phyloP scores from a whole-genome alignment of 2,113 vertebrate species.

The Chionomys nivalis region DNA sequence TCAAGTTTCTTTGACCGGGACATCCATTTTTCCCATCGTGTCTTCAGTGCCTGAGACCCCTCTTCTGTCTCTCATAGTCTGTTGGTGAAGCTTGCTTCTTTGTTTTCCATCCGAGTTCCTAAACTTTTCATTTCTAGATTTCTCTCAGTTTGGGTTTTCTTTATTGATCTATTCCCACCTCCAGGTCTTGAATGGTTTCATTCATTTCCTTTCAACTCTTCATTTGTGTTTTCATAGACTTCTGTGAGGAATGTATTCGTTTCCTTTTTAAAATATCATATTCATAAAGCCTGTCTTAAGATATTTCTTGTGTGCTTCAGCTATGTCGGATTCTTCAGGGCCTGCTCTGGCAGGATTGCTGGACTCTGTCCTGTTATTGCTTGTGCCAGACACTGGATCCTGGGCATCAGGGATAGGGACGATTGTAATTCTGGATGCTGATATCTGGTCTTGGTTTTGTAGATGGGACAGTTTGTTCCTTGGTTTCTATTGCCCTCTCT shows the following conservation, averaged over 20 bases:
- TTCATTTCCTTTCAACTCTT: background rate
- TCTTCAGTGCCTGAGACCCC: background rate
- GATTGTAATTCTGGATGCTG: background rate
- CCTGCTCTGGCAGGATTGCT: background rate
- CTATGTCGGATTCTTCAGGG: background rate
- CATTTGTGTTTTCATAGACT: background rate
- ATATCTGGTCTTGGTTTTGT: background rate
- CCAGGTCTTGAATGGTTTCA: background rate
- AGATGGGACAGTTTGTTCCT: background rate
- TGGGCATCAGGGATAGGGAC: background rate
- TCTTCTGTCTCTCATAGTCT: background rate
- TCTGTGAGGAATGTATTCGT: background rate
- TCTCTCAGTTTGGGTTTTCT: background rate
- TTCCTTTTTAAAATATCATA: background rate
- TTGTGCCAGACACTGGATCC: background rate
- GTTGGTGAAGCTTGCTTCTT: background rate
- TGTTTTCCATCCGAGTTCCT: background rate
- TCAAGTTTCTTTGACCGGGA: background rate
- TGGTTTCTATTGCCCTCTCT: background rate
- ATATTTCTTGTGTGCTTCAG: background rate
- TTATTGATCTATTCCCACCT: background rate
- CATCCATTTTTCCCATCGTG: background rate
- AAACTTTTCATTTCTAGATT: background rate
- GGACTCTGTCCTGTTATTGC: background rate
- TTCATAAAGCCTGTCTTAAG: background rate